These are phyloP conservation scores for Maccullochella peelii DNA, from an alignment of 2,113 vertebrate species.

Conservation along the genomic window DNA sequence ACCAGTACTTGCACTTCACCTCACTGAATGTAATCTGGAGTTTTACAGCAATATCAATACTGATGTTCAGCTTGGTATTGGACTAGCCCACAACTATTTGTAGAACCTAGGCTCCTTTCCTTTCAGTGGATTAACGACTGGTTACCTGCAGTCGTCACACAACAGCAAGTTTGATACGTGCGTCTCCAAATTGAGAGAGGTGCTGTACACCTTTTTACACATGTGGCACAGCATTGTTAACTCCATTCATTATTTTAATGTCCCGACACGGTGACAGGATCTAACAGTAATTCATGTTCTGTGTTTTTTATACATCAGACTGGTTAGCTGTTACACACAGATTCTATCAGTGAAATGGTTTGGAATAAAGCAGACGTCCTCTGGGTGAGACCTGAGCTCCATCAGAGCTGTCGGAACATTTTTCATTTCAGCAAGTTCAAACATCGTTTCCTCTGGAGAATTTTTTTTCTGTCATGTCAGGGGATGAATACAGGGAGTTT, in stretches of 20 bases:
- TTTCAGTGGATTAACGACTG: not conserved
- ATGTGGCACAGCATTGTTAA: not conserved
- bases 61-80: not conserved
- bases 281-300: not conserved
- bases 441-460: not conserved
- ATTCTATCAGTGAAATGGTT: not conserved
- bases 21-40: not conserved
- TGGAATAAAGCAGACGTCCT: not conserved
- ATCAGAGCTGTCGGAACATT: not conserved
- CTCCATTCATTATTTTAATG: not conserved
- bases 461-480: too few species aligned
- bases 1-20: not conserved
- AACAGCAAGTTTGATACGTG: conserved; percentile 3
- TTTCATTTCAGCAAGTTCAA: not conserved
- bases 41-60: not conserved
- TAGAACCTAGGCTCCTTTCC: not conserved
- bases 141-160: not conserved
- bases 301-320: not conserved
- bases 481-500: too few species aligned
- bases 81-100: not conserved
- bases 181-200: conserved; percentile 13
- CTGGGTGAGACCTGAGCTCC: not conserved
- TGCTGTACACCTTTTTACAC: not conserved
- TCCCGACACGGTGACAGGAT: not conserved
- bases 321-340: not conserved